Evolutionary conservation across 2,797 vertebrate species (phyloP).

Genomic region (Sebastes hubbsi): DNA sequence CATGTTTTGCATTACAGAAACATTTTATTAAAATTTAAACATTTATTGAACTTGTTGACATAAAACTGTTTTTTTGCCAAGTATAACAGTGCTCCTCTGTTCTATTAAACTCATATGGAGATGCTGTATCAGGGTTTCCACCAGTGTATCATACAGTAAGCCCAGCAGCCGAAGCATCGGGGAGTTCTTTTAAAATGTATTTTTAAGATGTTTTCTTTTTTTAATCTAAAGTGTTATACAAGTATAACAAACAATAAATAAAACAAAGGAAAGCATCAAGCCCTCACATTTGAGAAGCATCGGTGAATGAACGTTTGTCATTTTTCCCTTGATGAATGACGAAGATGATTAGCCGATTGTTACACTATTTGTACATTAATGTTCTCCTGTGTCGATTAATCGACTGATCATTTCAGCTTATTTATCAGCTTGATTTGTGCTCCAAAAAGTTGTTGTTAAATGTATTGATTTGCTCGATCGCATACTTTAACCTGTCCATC

Average conservation of each 20-base stretch:
- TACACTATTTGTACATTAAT: background rate
- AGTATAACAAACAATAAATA: too few species aligned
- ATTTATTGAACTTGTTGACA: background rate
- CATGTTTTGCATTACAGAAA: background rate
- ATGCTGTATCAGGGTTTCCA: too few species aligned
- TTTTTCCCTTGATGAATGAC: background rate
- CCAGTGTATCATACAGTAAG: too few species aligned
- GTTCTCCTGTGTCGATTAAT: background rate
- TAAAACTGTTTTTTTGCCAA: background rate
- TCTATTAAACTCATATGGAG: too few species aligned
- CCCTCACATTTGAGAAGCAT: background rate
- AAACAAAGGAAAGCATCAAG: background rate
- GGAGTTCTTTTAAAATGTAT: too few species aligned
- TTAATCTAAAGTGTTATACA: too few species aligned
- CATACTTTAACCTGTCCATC: background rate
- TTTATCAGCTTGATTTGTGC: background rate
- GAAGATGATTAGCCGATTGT: background rate
- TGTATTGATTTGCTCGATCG: background rate
- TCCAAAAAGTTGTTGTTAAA: background rate
- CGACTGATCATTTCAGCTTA: background rate
- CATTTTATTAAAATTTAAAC: background rate
- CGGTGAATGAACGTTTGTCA: background rate
- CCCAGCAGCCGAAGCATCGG: too few species aligned
- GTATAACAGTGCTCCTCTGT: too few species aligned
- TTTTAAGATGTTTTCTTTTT: too few species aligned